phyloP scores from a whole-genome alignment of 2,797 vertebrate genomes.

The Luscinia luscinia region DNA sequence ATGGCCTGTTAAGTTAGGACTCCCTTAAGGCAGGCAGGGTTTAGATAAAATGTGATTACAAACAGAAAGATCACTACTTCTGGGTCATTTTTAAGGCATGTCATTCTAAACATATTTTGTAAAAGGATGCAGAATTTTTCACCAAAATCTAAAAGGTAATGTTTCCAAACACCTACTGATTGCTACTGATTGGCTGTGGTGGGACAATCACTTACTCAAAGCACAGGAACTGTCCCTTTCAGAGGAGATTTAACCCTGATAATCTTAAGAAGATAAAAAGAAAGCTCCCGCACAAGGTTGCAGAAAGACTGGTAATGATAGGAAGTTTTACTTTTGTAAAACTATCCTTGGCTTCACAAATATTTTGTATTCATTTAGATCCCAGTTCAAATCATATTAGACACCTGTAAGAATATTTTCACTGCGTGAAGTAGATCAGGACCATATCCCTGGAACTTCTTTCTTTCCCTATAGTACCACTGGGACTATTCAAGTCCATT shows the following conservation, averaged over 20 bases:
- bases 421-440: not conserved
- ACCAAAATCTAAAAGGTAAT: not conserved
- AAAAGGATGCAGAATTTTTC: not conserved
- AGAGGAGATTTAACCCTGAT: not conserved
- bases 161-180: not conserved
- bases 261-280: not conserved
- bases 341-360: not conserved
- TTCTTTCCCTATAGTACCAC: not conserved
- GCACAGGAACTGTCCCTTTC: not conserved
- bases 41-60: not conserved
- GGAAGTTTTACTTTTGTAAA: not conserved
- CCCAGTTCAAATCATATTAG: not conserved
- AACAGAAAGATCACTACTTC: not conserved
- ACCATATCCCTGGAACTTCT: not conserved
- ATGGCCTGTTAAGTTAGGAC: not conserved
- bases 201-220: not conserved
- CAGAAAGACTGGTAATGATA: not conserved
- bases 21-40: not conserved
- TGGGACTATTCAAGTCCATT: not conserved
- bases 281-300: not conserved
- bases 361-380: not conserved
- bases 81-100: not conserved
- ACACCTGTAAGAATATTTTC: not conserved
- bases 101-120: not conserved
- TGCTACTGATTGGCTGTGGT: not conserved